Conservation (phyloP, 2,113 vertebrate species). For the Mormyrus iriodes region DNA sequence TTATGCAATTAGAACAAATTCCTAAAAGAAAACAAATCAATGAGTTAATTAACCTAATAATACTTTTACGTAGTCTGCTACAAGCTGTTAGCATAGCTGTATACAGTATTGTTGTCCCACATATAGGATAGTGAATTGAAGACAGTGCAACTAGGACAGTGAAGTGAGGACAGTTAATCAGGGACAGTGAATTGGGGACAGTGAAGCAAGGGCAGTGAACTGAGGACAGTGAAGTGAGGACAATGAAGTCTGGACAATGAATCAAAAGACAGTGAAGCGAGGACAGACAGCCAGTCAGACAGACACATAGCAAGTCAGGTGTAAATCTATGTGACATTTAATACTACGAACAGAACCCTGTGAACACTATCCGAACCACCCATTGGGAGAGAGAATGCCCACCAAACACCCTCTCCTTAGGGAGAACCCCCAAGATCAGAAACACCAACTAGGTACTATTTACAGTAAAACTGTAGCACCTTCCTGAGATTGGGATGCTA, state of each 20-base stretch:
- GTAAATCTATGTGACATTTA: background rate
- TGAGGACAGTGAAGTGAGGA: background rate
- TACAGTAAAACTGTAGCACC: background rate
- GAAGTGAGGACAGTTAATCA: background rate
- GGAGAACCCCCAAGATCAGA: background rate
- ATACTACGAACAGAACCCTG: background rate
- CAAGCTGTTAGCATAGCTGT: background rate
- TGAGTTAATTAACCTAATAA: background rate
- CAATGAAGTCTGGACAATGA: too few species aligned
- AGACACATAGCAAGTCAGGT: background rate
- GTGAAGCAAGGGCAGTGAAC: too few species aligned
- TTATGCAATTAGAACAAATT: background rate
- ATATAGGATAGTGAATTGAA: background rate
- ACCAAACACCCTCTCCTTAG: background rate
- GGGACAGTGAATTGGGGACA: background rate
- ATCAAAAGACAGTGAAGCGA: too few species aligned
- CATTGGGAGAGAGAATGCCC: background rate
- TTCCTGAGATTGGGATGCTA: background rate
- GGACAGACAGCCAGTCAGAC: background rate
- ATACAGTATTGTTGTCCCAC: background rate
- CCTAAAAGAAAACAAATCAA: background rate
- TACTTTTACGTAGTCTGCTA: background rate
- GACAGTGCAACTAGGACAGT: background rate
- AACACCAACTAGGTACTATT: background rate
- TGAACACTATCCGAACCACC: background rate